These are phyloP conservation scores for Maconellicoccus hirsutus DNA, from an alignment of 1,140 invertebrate species.

Conservation along the genomic window DNA sequence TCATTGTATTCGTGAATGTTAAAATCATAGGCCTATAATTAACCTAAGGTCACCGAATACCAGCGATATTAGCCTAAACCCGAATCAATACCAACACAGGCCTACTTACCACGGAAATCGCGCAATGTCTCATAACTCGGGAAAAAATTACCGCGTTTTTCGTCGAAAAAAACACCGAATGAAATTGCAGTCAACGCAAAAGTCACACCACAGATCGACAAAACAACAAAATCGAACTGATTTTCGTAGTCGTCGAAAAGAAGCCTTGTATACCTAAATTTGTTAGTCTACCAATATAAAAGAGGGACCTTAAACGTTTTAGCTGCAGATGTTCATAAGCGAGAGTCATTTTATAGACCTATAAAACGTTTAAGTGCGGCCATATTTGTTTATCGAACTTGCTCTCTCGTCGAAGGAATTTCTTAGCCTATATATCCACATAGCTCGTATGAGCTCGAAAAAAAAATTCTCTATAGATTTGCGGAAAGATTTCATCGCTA, in stretches of 20 bases:
- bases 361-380: not conserved
- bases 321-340: conserved; percentile 7
- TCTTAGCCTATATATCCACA: not conserved
- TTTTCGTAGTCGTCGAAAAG: not conserved
- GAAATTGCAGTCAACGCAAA: not conserved
- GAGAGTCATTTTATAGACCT: conserved; percentile 4
- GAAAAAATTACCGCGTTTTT: too few relatives aligned
- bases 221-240: not conserved
- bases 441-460: not conserved
- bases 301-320: conserved; percentile 3
- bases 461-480: not conserved
- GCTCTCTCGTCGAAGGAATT: not conserved
- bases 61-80: too few relatives aligned
- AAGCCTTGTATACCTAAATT: not conserved
- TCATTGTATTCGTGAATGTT: too few relatives aligned
- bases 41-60: too few relatives aligned
- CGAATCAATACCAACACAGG: too few relatives aligned
- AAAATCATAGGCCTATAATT: too few relatives aligned
- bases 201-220: not conserved
- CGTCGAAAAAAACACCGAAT: too few relatives aligned
- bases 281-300: not conserved
- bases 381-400: not conserved
- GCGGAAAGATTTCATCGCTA: not conserved
- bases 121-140: too few relatives aligned
- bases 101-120: not conserved